Evolutionary conservation across 2,888 invertebrate species (phyloP), one percentile per base, ranked within the genome.

Genomic region (Alsophila aescularia): DNA sequence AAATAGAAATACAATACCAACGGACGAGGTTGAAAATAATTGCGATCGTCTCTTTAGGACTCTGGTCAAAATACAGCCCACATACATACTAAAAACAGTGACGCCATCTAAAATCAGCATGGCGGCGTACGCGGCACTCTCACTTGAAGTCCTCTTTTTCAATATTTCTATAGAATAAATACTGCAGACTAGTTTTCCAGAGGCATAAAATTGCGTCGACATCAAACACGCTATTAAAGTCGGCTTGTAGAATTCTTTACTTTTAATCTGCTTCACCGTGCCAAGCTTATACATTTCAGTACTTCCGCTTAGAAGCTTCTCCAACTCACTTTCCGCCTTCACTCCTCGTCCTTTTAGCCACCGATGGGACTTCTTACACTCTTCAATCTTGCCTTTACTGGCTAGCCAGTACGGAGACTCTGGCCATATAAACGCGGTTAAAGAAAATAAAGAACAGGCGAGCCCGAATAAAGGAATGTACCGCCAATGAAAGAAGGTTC

Each of bases 401-500:
- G 73, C 73, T 6, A 75, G 51, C 73, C 73, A 78, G 7, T 70
- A 58, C 0, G 74, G 75, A 0, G 73, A 72, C 43, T 67, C 65
- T 0, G 69, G 65, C 66, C 65, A 58, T 8, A 56, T 40, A 6
- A 64, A 29, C 2, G 54, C 58, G 0, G 64, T 54, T 1, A 68
- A 58, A 0, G 63, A 52, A 18, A 54, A 67, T 0, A 48, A 1
- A 0, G 62, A 54, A 7, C 52, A 50, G 0, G 60, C 6, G 0
- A 66, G 43, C 0, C 64, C 67, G 2, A 66, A 31, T 3, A 68
- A 10, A 7, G 67, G 48, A 9, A 73, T 69, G 12, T 61, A 61
- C 6, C 52, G 72, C 71, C 73, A 72, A 45, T 65, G 39, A 5
- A 55, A 62, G 41, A 65, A 67, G 0, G 70, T 70, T 2, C 73